These are phyloP conservation scores for Saccopteryx leptura DNA, from an alignment of 2,113 vertebrate genomes.

Conservation along the genomic window DNA sequence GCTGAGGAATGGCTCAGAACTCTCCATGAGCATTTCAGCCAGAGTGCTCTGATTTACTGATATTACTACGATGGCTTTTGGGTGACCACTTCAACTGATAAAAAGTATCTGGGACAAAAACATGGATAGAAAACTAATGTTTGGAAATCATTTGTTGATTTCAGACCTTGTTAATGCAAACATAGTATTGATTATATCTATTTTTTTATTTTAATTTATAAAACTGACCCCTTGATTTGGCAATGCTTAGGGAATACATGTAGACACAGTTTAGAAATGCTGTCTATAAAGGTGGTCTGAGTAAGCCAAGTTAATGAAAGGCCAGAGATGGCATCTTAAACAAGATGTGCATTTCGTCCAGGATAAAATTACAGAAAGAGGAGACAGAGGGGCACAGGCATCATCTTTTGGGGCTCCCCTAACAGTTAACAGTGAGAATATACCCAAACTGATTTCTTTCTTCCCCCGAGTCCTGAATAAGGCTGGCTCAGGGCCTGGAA, in stretches of 20 bases:
- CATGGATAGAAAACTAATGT: neutral
- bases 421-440: conserved; percentile 40
- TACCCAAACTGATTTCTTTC: conserved; percentile 10
- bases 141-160: neutral
- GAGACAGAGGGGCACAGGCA: neutral
- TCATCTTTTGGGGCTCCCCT: neutral
- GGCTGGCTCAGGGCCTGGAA: conserved; percentile 73
- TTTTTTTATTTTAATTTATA: conserved; percentile 10
- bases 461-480: conserved; percentile 51
- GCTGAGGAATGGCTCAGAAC: fast-evolving
- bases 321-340: neutral
- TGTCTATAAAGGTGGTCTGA: neutral
- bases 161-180: neutral
- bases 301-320: neutral
- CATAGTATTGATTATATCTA: neutral
- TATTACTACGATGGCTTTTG: neutral
- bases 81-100: neutral
- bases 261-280: neutral
- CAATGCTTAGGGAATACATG: neutral
- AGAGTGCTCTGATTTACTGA: neutral
- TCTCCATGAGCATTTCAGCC: neutral
- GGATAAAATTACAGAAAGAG: neutral
- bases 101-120: neutral
- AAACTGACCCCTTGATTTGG: neutral
- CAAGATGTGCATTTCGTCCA: neutral